phyloP scores from a whole-genome alignment of 2,888 invertebrate species.

The Lysandra bellargus region DNA sequence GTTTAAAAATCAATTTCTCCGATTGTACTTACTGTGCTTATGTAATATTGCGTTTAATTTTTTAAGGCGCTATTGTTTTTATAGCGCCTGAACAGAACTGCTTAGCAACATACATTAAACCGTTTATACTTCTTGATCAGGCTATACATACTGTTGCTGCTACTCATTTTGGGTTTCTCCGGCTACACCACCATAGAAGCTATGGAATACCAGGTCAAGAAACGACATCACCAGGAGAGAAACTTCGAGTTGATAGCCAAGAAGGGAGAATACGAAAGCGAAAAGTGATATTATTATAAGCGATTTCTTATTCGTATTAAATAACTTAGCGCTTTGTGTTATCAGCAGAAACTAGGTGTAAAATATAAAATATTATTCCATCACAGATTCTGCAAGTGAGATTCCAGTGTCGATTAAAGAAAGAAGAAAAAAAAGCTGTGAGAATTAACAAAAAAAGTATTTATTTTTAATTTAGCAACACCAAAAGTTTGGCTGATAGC shows the following conservation, averaged over 20 bases:
- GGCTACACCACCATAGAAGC: conserved; percentile 87
- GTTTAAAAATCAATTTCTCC: no score
- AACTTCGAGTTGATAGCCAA: conserved; percentile 66
- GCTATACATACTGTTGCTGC: conserved; percentile 83
- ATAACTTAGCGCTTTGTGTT: not conserved
- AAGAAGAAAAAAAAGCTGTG: not conserved
- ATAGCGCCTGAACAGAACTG: not conserved
- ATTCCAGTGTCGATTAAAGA: not conserved
- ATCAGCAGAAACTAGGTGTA: not conserved
- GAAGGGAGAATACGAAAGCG: conserved; percentile 52
- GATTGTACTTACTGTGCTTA: not conserved
- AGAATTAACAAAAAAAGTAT: not conserved
- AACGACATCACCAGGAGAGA: conserved; percentile 61
- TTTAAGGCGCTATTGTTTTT: not conserved
- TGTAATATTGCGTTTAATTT: not conserved
- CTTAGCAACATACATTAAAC: not conserved
- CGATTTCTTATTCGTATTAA: conserved; percentile 14
- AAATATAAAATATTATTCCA: not conserved
- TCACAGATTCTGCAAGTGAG: not conserved
- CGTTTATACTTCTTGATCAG: conserved; percentile 62
- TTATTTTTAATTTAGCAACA: not conserved
- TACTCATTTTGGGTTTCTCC: conserved; percentile 85
- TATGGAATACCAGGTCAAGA: conserved; percentile 72
- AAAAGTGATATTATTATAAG: conserved; percentile 6
- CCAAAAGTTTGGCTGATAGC: not conserved